Percentiles rank a stretch among this genome's conserved stretches.
Evolutionary conservation across 2,888 invertebrate genomes (phyloP).

Genomic region (Athrips mouffetella): DNA sequence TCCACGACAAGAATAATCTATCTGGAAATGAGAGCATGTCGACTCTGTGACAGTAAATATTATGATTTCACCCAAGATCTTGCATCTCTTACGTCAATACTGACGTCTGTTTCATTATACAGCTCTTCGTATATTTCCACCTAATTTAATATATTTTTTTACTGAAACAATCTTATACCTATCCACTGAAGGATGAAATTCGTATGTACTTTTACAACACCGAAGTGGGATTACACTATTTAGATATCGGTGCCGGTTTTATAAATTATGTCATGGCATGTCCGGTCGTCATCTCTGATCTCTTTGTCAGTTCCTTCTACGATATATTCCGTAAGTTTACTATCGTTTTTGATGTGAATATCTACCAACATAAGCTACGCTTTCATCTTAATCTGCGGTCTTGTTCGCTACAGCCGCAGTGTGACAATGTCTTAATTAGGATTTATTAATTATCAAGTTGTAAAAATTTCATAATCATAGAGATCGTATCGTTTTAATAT

Average conservation of each 20-base stretch:
- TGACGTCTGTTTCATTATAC: constrained; percentile 73
- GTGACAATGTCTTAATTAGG: constrained; percentile 50
- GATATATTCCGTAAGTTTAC: constrained; percentile 34
- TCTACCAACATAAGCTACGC: constrained; percentile 38
- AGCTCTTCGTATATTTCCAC: constrained; percentile 47
- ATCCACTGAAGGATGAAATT: constrained; percentile 46
- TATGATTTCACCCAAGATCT: constrained; percentile 70
- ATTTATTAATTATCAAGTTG: constrained; percentile 33
- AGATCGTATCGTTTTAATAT: constrained; percentile 11
- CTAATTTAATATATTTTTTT: constrained; percentile 27
- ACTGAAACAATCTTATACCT: constrained; percentile 44
- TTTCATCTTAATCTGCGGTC: constrained; percentile 43
- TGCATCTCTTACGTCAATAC: constrained; percentile 74
- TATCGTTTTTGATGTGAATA: constrained; percentile 53
- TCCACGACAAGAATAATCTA: constrained; percentile 52
- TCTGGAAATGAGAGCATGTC: constrained; percentile 58
- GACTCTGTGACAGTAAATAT: constrained; percentile 65
- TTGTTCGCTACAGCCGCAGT: constrained; percentile 32
- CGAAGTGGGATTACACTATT: constrained; percentile 53
- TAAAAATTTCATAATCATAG: constrained; percentile 19
- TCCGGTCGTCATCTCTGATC: constrained; percentile 65
- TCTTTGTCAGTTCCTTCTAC: constrained; percentile 50
- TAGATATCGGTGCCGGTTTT: constrained; percentile 62
- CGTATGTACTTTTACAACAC: constrained; percentile 30
- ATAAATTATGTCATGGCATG: constrained; percentile 71